phyloP scores from a whole-genome alignment of 2,888 invertebrate genomes.

The Salpingus planirostris region DNA sequence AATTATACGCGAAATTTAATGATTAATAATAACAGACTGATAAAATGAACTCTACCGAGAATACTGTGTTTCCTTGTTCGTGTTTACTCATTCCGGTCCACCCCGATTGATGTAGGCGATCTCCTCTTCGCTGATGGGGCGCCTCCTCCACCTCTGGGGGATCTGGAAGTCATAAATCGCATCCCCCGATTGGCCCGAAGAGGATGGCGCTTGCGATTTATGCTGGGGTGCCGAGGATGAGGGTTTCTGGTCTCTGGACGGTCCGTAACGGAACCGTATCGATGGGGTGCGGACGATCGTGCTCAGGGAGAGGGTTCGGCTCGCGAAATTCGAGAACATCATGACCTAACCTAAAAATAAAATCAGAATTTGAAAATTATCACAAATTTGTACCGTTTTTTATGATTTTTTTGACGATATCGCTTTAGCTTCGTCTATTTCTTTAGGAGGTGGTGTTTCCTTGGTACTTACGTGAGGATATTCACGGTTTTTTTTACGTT shows the following conservation, averaged over 20 bases:
- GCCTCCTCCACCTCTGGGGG: slow-evolving; percentile 33
- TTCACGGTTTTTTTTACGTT: not conserved
- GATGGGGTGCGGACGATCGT: slow-evolving; percentile 20
- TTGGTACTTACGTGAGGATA: not conserved
- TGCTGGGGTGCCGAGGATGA: slow-evolving; percentile 5
- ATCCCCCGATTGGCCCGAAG: slow-evolving; percentile 12
- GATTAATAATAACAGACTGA: not conserved
- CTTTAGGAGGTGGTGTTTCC: not conserved
- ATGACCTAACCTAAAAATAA: slow-evolving; percentile 8
- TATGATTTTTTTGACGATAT: no score
- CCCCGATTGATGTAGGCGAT: slow-evolving; percentile 39
- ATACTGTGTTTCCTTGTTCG: slow-evolving; percentile 4
- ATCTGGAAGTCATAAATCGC: slow-evolving; percentile 37
- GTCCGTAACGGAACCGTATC: slow-evolving; percentile 38
- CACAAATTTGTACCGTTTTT: no score
- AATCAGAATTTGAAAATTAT: not conserved
- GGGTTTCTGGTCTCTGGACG: slow-evolving; percentile 24
- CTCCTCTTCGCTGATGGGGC: slow-evolving; percentile 34
- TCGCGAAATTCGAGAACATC: slow-evolving; percentile 12
- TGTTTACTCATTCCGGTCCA: slow-evolving; percentile 24
- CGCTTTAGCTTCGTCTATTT: no score
- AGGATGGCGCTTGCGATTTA: slow-evolving; percentile 2
- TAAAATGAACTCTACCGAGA: not conserved
- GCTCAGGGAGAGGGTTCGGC: slow-evolving; percentile 27
- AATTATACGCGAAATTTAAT: no score